Evolutionary conservation across 2,888 invertebrate genomes (phyloP), one percentile per base, ranked within the genome.

Genomic region (Cosmopolites sordidus): DNA sequence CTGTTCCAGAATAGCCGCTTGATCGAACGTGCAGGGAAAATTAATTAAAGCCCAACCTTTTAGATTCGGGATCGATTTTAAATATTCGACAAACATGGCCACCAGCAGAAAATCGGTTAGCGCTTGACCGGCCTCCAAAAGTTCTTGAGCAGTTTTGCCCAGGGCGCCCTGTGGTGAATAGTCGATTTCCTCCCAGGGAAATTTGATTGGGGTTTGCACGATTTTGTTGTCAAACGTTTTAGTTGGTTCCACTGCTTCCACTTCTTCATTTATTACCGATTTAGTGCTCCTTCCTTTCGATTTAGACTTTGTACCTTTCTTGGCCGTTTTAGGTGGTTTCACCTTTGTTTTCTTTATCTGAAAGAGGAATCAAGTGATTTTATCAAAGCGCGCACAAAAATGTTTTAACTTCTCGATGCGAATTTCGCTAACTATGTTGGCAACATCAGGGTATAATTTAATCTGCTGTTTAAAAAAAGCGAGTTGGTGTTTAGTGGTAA

Each of bases 1-100:
- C 69, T 79, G 79, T 69, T 85, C 85, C 27, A 86, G 67, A 39
- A 79, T 73, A 60, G 76, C 75, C 37, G 83, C 80, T 69, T 84
- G 80, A 18, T 76, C 71, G 51, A 80, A 79, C 4, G 74, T 76
- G 53, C 76, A 76, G 0, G 85, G 86, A 64, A 80, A 85, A 66
- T 85, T 83, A 38, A 84, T 69, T 42, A 85, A 72, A n/a, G 79
- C 81, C 77, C 83, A 85, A 30, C 3, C 67, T 54, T 63, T 62
- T 14, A 76, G 65, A 33, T 79, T 74, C 1, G 65, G 50, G 53
- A 80, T 70, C 27, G 72, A 73, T 65, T 78, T 80, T 14, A 85
- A 66, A 63, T 83, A 84, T 63, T 83, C 82, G 1, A 82, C 73
- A 57, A 86, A 71, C 71, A 82, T 81, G 16, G 78, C 77, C 3